A percentile compares a stretch with the other conserved stretches of the same genome.
These are phyloP conservation scores for Mastomys natalensis DNA, from an alignment of 2,113 vertebrate genomes.

Conservation along the genomic window DNA sequence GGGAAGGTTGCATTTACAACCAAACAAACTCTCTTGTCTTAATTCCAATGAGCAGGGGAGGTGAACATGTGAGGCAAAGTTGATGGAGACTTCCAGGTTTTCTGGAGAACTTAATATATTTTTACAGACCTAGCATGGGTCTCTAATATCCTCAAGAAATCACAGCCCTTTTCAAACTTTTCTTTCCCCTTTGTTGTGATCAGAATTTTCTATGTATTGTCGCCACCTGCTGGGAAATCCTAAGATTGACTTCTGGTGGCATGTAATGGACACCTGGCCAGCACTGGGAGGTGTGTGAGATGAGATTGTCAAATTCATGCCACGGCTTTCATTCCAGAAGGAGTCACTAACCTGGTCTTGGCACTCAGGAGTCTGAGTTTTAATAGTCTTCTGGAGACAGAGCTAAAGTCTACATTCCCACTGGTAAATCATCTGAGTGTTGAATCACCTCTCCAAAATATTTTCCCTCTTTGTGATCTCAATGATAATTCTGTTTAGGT, in stretches of 20 bases:
- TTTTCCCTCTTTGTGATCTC: conserved; percentile 67
- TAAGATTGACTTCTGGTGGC: conserved; percentile 8
- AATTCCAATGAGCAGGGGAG: not conserved
- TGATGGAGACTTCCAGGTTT: not conserved
- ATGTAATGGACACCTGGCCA: not conserved
- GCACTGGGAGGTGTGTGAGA: conserved; percentile 42
- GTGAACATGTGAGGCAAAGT: not conserved
- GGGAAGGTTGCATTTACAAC: not conserved
- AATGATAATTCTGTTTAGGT: conserved; percentile 52
- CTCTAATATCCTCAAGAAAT: not conserved
- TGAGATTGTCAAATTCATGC: conserved; percentile 56
- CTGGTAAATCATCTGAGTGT: conserved; percentile 66
- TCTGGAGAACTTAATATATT: not conserved
- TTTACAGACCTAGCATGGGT: not conserved
- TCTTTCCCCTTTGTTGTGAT: rapidly evolving
- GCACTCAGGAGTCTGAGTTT: conserved; percentile 57
- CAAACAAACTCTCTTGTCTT: not conserved
- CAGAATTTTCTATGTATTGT: conserved; percentile 45
- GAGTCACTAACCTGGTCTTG: conserved; percentile 59
- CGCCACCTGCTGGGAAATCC: conserved; percentile 78
- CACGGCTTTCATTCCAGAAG: conserved; percentile 55
- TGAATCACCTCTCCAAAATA: conserved; percentile 72
- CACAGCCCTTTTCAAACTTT: not conserved
- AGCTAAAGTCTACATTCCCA: conserved; percentile 63
- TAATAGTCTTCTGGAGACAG: conserved; percentile 73